Evolutionary conservation across 2,113 vertebrate genomes (phyloP), one percentile per base, ranked within the genome.

Genomic region (Gasterosteus nipponicus): DNA sequence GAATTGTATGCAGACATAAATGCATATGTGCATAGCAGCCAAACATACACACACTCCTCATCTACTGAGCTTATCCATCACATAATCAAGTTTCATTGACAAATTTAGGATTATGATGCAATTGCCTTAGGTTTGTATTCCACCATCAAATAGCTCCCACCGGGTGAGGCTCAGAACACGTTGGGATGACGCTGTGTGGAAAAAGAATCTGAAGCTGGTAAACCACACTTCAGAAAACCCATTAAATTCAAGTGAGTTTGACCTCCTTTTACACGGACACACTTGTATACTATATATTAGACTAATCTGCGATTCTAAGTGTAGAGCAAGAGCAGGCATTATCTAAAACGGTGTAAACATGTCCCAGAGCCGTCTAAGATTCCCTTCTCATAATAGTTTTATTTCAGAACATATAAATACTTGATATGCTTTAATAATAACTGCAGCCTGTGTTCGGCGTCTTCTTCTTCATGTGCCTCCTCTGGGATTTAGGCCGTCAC

Each of bases 261-360:
- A 89, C 87, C 86, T 88, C 85, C 77, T 88, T 90, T 87, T 75
- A 73, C 72, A 82, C 84, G 83, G 87, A 86, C 84, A 78, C 47
- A 82, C 76, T 87, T 67, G 81, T 81, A 81, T 81, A 81, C 86
- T 89, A 81, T 64, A 90, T 91, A 91, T 90, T 86, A 87, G 78
- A 86, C 88, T 93, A 94, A 94, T 93, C 91, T 92, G 89, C 64
- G 84, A 91, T 92, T 92, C 85, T 84, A 89, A 89, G 87, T 94
- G 94, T 89, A 90, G 91, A 91, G 92, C 93, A 92, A 93, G 87
- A 58, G 76, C 53, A 29, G 78, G 84, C 88, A 89, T 90, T 92
- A 92, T 93, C 81, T 87, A 89, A 91, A 89, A 90, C 81, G 86
- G 89, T 94, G 92, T 92, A 93, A 94, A 93, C 91, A 93, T 90